phyloP scores from a whole-genome alignment of 2,113 vertebrate species.

The Nansenia antarctica region DNA sequence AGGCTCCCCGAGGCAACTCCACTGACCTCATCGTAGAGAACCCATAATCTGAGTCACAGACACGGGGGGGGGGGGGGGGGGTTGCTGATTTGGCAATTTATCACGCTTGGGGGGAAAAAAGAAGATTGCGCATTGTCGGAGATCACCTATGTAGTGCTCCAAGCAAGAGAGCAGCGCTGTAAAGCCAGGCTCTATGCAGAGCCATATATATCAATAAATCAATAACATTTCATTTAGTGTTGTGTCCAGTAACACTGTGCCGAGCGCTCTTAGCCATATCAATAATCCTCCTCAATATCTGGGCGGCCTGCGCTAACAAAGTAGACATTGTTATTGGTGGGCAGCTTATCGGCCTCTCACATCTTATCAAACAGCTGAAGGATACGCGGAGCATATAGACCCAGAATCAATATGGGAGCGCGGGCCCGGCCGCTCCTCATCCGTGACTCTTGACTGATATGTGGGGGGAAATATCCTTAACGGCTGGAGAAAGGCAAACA shows the following conservation, averaged over 20 bases:
- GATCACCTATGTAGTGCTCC: conserved; percentile 15
- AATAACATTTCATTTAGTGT: conserved; percentile 75
- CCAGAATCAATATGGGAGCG: conserved; percentile 68
- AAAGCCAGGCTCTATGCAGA: conserved; percentile 26
- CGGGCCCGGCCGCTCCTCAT: conserved; percentile 68
- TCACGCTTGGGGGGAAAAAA: conserved; percentile 58
- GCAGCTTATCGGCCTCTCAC: conserved; percentile 74
- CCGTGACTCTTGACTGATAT: conserved; percentile 75
- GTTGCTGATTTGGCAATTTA: conserved; percentile 74
- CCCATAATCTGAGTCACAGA: conserved; percentile 49
- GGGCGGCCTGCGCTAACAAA: conserved; percentile 68
- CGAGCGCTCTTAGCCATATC: conserved; percentile 76
- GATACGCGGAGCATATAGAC: conserved; percentile 69
- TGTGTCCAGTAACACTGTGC: conserved; percentile 71
- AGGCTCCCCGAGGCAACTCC: conserved; percentile 42
- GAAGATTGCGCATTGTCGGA: conserved; percentile 59
- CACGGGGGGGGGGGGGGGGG: too few relatives aligned
- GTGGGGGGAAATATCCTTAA: conserved; percentile 65
- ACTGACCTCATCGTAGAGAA: conserved; percentile 51
- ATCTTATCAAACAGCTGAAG: conserved; percentile 74
- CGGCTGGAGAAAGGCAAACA: conserved; percentile 59
- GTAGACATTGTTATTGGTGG: conserved; percentile 69
- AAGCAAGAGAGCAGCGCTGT: background rate
- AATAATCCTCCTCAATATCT: conserved; percentile 75
- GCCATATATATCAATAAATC: conserved; percentile 67